Conservation (phyloP, 35 echinoderm and acorn worm species). For the Heliocidaris erythrogramma region DNA sequence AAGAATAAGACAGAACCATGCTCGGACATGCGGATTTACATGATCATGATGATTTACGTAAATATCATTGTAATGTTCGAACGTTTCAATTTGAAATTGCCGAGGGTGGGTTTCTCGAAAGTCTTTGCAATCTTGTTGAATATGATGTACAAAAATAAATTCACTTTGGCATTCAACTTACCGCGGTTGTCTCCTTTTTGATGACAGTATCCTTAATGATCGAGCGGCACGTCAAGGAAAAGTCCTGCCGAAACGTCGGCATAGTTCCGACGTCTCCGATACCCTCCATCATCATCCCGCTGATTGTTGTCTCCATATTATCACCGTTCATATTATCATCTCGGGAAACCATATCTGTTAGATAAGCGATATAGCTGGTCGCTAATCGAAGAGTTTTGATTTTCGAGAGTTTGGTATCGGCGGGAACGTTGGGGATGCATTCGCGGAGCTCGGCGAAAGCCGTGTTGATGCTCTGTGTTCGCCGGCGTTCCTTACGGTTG, state of each 20-base stretch:
- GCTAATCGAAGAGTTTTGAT: constrained; percentile 97
- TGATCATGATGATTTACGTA: no score
- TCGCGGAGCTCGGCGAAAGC: constrained; percentile 95
- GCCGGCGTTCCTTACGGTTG: constrained; percentile 86
- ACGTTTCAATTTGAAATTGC: no score
- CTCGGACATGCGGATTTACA: no score
- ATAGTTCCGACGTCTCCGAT: neutral
- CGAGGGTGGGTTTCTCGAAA: no score
- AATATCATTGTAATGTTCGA: no score
- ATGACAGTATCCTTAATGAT: constrained; percentile 8
- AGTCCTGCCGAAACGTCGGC: constrained; percentile 23
- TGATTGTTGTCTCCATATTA: constrained; percentile 29
- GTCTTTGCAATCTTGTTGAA: no score
- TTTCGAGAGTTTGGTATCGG: constrained; percentile 99
- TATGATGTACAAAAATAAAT: no score
- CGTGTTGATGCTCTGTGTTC: constrained; percentile 96
- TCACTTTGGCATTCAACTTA: neutral
- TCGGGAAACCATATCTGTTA: constrained; percentile 82
- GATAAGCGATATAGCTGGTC: constrained; percentile 96
- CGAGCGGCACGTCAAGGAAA: neutral
- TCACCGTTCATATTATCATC: constrained; percentile 58
- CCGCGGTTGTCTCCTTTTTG: neutral
- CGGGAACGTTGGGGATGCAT: constrained; percentile 96
- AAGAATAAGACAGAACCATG: no score
- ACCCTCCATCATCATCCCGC: neutral